phyloP scores from a whole-genome alignment of 2,113 vertebrate genomes.

The Indicator indicator region DNA sequence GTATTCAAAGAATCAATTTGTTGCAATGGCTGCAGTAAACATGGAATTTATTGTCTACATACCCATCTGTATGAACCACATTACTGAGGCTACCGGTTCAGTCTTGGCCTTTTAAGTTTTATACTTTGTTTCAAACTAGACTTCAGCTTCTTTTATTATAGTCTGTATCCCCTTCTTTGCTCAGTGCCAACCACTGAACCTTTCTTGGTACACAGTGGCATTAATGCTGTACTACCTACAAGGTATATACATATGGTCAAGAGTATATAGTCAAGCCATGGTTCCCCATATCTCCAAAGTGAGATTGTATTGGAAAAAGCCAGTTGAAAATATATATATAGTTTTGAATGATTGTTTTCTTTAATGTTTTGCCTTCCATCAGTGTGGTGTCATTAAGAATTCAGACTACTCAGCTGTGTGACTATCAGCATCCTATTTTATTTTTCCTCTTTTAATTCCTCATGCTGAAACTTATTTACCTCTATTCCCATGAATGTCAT shows the following conservation, averaged over 20 bases:
- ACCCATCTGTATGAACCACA: background rate
- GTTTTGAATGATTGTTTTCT: background rate
- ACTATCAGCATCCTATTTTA: background rate
- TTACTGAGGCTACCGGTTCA: background rate
- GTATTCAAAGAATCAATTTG: slow-evolving; percentile 10
- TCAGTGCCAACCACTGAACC: background rate
- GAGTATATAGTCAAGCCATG: background rate
- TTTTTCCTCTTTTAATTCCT: background rate
- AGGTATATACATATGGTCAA: background rate
- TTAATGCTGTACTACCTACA: background rate
- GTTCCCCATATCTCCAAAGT: background rate
- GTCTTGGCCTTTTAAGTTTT: background rate
- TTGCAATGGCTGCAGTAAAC: background rate
- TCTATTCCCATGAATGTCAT: background rate
- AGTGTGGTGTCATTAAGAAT: background rate
- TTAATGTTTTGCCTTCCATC: background rate
- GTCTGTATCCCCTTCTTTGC: background rate
- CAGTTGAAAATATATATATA: background rate
- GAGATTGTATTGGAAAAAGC: background rate
- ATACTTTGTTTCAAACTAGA: background rate
- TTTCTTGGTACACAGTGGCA: background rate
- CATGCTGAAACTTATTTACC: background rate
- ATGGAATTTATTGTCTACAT: slow-evolving; percentile 10
- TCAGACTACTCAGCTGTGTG: background rate
- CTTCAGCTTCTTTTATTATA: background rate